Evolutionary conservation across 2,113 vertebrate species (phyloP).

Genomic region (Corydoras maculifer): DNA sequence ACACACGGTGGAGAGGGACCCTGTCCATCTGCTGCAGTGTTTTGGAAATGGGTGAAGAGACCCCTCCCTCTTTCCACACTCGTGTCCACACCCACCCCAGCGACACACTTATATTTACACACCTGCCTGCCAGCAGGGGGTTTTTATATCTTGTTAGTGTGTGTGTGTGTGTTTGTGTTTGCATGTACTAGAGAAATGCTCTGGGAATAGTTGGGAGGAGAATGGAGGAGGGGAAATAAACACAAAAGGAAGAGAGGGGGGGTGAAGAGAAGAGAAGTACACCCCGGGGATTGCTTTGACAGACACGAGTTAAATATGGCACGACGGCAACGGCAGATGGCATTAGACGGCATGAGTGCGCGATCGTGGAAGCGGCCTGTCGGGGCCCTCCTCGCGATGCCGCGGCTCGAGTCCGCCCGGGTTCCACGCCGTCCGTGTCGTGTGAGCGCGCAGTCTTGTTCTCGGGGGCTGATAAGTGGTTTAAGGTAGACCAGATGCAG

Average conservation of each 20-base stretch:
- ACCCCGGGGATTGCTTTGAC: background rate
- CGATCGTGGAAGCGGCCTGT: too few relatives aligned
- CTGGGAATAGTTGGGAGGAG: background rate
- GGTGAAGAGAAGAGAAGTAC: background rate
- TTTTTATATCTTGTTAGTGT: constrained; percentile 25
- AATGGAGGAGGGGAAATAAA: background rate
- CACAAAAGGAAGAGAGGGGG: background rate
- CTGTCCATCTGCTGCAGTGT: constrained; percentile 24
- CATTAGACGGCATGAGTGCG: background rate
- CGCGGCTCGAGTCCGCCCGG: too few relatives aligned
- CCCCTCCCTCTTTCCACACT: constrained; percentile 29
- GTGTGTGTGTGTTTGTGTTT: constrained; percentile 46
- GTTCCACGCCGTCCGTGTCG: background rate
- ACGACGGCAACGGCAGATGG: background rate
- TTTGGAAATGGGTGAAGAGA: constrained; percentile 1
- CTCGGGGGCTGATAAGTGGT: background rate
- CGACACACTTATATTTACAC: constrained; percentile 2
- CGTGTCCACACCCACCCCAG: background rate
- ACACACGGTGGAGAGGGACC: background rate
- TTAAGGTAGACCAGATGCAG: background rate
- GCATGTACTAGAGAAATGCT: constrained; percentile 21
- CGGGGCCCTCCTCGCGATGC: too few relatives aligned
- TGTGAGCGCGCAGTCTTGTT: background rate
- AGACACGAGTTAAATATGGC: background rate
- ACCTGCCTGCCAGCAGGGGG: constrained; percentile 9